phyloP scores from a whole-genome alignment of 2,797 vertebrate species.

The Gorsachius magnificus region DNA sequence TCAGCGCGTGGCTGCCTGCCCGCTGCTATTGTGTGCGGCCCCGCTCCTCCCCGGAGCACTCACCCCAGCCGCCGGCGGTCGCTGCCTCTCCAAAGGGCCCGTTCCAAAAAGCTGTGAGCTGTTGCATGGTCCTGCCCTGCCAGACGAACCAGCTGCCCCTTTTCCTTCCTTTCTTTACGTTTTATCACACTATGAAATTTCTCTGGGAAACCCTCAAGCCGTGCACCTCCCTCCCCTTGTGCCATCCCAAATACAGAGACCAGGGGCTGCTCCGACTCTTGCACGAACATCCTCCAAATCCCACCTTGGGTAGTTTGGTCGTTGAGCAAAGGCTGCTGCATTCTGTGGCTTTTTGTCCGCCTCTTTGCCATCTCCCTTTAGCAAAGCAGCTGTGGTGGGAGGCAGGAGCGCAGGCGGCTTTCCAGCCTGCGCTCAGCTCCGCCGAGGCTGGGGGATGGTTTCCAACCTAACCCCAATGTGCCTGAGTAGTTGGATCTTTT shows the following conservation, averaged over 20 bases:
- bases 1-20: not conserved
- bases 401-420: accelerated
- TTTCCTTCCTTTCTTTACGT: not conserved
- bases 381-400: not conserved
- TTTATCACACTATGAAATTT: not conserved
- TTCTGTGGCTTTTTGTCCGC: not conserved
- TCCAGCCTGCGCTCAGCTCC: not conserved
- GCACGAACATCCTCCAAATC: accelerated
- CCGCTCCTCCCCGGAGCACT: not conserved
- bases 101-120: not conserved
- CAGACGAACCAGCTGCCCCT: not conserved
- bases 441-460: not conserved
- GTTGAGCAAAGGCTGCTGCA: not conserved
- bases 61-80: not conserved
- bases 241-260: not conserved
- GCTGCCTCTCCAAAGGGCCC: not conserved
- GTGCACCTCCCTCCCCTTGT: not conserved
- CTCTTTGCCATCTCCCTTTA: not conserved
- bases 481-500: not conserved
- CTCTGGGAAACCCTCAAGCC: not conserved
- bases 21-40: not conserved
- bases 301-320: not conserved
- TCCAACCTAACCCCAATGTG: not conserved
- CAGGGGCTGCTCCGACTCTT: not conserved
- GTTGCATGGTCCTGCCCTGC: not conserved